Conservation (phyloP, 2,113 vertebrate species). For the Alligator sinensis region DNA sequence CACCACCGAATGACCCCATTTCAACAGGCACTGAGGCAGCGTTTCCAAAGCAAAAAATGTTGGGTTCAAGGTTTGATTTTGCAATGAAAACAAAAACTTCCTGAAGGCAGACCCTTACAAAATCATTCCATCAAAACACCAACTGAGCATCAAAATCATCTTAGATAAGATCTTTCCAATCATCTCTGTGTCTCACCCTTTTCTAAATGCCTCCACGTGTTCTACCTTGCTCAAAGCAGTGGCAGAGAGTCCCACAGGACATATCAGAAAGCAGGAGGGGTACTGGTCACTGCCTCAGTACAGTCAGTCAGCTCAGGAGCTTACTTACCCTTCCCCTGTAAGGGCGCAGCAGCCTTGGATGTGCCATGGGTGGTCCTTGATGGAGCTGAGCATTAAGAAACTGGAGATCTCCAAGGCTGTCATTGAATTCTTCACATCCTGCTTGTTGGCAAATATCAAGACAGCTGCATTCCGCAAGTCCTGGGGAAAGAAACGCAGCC, state of each 20-base stretch:
- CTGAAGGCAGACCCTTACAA: background rate
- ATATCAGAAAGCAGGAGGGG: background rate
- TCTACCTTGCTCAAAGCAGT: background rate
- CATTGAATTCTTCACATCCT: constrained; percentile 87
- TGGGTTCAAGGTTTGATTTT: background rate
- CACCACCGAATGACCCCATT: background rate
- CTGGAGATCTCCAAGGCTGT: constrained; percentile 84
- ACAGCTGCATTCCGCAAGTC: constrained; percentile 83
- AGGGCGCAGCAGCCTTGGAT: constrained; percentile 88
- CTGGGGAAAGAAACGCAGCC: constrained; percentile 54
- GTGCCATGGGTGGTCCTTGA: constrained; percentile 87
- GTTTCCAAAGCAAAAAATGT: background rate
- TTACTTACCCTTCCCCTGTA: constrained; percentile 87
- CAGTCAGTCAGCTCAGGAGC: background rate
- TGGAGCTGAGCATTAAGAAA: constrained; percentile 82
- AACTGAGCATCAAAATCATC: background rate
- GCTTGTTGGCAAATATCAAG: constrained; percentile 89
- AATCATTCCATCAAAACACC: background rate
- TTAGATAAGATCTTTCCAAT: background rate
- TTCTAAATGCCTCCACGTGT: background rate
- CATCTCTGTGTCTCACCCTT: background rate
- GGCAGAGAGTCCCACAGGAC: background rate
- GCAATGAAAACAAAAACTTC: too few species aligned
- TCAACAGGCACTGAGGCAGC: background rate
- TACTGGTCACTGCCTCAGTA: too few species aligned